These are phyloP conservation scores for Psittacula derbiana DNA, from an alignment of 2,797 vertebrate genomes.

Conservation along the genomic window DNA sequence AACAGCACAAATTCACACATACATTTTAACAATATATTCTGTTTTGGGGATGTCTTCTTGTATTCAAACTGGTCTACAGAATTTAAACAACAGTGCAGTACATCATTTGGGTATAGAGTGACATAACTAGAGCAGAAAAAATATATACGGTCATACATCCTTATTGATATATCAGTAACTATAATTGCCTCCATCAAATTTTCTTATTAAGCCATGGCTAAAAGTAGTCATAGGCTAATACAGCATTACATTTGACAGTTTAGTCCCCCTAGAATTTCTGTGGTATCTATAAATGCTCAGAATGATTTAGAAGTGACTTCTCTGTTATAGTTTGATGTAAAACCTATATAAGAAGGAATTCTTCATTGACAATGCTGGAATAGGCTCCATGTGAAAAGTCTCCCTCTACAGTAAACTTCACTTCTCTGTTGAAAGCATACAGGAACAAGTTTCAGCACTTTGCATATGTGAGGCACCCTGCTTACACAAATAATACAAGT, in stretches of 20 bases:
- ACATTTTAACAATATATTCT: accelerated
- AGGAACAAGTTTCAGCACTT: background rate
- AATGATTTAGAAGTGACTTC: background rate
- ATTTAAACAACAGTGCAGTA: background rate
- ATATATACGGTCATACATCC: background rate
- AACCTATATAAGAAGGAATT: background rate
- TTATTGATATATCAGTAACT: background rate
- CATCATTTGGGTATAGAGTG: background rate
- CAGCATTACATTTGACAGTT: background rate
- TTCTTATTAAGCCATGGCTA: background rate
- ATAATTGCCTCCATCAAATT: background rate
- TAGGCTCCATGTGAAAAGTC: background rate
- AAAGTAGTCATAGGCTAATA: background rate
- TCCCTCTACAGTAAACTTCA: background rate
- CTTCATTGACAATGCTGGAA: background rate
- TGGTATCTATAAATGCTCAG: background rate
- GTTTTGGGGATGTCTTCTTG: background rate
- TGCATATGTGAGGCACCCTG: background rate
- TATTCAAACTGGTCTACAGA: background rate
- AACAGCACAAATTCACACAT: background rate
- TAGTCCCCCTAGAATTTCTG: background rate
- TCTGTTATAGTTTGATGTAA: background rate
- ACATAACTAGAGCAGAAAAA: background rate
- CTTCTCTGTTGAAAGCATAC: background rate
- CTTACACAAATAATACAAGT: background rate